Evolutionary conservation across 2,888 invertebrate genomes (phyloP), one percentile per base, ranked within the genome.

Genomic region (Hylaea fasciaria): DNA sequence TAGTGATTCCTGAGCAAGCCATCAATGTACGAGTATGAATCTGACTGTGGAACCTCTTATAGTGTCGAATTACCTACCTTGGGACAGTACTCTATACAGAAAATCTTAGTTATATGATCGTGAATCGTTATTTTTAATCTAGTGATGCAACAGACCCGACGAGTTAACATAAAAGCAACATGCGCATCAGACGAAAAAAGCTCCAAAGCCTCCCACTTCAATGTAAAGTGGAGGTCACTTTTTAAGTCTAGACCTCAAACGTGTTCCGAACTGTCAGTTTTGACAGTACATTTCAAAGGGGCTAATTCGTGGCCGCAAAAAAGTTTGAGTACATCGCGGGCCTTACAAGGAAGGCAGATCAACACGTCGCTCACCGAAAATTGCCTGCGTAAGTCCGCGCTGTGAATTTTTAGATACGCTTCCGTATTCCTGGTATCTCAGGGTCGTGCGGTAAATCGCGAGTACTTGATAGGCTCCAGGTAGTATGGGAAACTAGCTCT

Each of bases 391-490:
- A 74, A 73, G 77, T 81, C 79, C 83, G 84, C 83, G 87, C 69
- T 76, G 84, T 83, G 89, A 90, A 91, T 89, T 88, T 89, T 87
- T 78, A 89, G 86, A 84, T 80, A 68, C 69, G 72, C 87, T 91
- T 91, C 90, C 90, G 83, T 75, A 79, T 90, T 86, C 87, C 87
- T 87, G 74, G 77, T 74, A 66, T 59, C 55, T 76, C 82, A 83
- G 74, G 86, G 87, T 75, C 83, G 70, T 32, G 64, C 57, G 73
- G 71, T 73, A 75, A 73, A 74, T 75, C 62, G 70, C 73, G 64
- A 46, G 43, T 14, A 46, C 39, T 60, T 43, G 63, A 67, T 69
- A 72, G 59, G 51, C 66, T 56, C 45, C 57, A 53, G 55, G 60
- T 57, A 52, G 32, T 48, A 61, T 51, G 55, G 65, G 54, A 61